Evolutionary conservation across 2,888 invertebrate genomes (phyloP).

Genomic region (Clitarchus hookeri): DNA sequence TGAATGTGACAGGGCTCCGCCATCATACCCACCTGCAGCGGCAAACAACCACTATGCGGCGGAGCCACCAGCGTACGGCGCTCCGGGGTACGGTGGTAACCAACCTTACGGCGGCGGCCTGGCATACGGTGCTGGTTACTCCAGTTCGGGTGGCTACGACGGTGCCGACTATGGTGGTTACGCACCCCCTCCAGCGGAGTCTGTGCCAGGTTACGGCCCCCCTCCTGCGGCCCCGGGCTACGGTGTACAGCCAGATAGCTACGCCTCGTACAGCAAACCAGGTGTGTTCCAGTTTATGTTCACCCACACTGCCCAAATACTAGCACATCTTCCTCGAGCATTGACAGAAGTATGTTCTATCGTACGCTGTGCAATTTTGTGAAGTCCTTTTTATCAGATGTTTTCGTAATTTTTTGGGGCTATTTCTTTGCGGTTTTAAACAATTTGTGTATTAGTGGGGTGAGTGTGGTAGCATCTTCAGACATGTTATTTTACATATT

Average conservation of each 20-base stretch:
- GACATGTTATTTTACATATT: too few relatives aligned
- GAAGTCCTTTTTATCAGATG: too few relatives aligned
- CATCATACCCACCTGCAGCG: conserved; percentile 27
- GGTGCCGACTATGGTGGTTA: conserved; percentile 34
- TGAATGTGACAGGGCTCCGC: not conserved
- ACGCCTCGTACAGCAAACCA: conserved; percentile 35
- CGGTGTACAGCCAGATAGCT: conserved; percentile 33
- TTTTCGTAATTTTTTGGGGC: too few relatives aligned
- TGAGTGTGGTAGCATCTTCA: too few relatives aligned
- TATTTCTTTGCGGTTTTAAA: too few relatives aligned
- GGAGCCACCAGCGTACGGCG: conserved; percentile 19
- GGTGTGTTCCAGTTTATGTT: conserved; percentile 11
- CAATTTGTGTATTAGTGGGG: too few relatives aligned
- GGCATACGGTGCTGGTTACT: conserved; percentile 29
- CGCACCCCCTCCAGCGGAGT: conserved; percentile 29
- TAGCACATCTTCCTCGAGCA: too few relatives aligned
- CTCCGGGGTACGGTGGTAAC: conserved; percentile 31
- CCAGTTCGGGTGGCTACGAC: conserved; percentile 34
- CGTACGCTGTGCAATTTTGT: too few relatives aligned
- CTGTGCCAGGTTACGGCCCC: conserved; percentile 32
- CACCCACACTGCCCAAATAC: too few relatives aligned
- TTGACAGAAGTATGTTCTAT: too few relatives aligned
- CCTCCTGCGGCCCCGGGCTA: conserved; percentile 29
- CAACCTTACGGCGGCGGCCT: conserved; percentile 33
- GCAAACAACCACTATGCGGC: conserved; percentile 31